These are phyloP conservation scores for Mandrillus leucophaeus DNA, from an alignment of 2,113 vertebrate genomes.

Conservation along the genomic window DNA sequence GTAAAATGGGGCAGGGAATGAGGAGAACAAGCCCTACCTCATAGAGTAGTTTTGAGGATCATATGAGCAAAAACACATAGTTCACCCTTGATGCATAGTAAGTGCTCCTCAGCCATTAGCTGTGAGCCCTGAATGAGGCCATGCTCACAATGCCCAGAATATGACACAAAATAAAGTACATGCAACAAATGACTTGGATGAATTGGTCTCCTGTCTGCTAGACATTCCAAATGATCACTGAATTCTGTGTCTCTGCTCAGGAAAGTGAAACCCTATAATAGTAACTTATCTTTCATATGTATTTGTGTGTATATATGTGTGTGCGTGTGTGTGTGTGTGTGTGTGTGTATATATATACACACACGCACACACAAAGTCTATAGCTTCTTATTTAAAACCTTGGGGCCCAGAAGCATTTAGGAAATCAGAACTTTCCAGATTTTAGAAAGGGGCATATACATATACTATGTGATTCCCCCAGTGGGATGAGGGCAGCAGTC, in stretches of 20 bases:
- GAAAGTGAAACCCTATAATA: background rate
- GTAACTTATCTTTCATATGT: background rate
- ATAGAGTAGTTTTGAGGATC: background rate
- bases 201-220: background rate
- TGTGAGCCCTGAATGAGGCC: background rate
- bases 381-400: background rate
- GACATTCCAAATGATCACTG: background rate
- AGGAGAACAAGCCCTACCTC: no score
- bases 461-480: background rate
- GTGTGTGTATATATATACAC: background rate
- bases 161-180: background rate
- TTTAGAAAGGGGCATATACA: background rate
- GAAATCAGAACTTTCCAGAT: background rate
- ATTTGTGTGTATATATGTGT: background rate
- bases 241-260: background rate
- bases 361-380: background rate
- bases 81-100: fast-evolving
- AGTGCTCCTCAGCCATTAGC: background rate
- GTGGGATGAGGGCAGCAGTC: fast-evolving
- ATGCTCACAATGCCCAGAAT: no score
- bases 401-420: background rate
- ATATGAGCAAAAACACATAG: background rate
- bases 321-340: fast-evolving
- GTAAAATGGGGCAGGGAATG: background rate
- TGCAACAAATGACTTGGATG: background rate